A percentile compares a stretch with the other conserved stretches of the same genome.
Conservation (phyloP, 2,113 vertebrate genomes). For the Hylia prasina region DNA sequence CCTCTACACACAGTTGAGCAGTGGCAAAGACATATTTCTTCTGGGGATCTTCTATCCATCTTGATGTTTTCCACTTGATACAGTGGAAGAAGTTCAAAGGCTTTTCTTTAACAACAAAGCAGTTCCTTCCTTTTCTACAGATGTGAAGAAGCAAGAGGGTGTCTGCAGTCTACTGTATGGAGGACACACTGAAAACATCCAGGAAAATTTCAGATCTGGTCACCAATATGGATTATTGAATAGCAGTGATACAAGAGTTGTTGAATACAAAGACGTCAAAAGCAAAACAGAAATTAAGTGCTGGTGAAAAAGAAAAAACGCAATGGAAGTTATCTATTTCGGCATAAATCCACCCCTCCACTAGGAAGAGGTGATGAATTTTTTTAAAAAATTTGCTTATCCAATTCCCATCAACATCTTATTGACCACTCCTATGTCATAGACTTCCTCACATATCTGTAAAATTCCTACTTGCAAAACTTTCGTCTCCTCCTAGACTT, state of each 20-base stretch:
- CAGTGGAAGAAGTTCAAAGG: background rate
- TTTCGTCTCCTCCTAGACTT: background rate
- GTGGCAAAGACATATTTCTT: background rate
- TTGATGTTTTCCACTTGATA: background rate
- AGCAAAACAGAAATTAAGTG: background rate
- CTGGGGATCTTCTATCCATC: background rate
- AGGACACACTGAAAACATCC: background rate
- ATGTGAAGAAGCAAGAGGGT: background rate
- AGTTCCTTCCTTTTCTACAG: background rate
- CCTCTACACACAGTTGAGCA: background rate
- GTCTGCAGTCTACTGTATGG: background rate
- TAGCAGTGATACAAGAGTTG: background rate
- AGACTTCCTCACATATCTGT: background rate
- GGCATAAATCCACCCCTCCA: background rate
- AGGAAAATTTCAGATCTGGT: background rate
- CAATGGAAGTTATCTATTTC: background rate
- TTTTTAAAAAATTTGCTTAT: background rate
- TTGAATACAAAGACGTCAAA: background rate
- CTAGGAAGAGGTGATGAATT: background rate
- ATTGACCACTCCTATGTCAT: background rate
- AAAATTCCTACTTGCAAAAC: background rate
- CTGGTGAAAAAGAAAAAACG: background rate
- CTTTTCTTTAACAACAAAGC: background rate
- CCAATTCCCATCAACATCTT: background rate
- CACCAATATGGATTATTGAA: background rate